Evolutionary conservation across 1,140 invertebrate species (phyloP), one percentile per base, ranked within the genome.

Genomic region (Notospermus geniculatus): DNA sequence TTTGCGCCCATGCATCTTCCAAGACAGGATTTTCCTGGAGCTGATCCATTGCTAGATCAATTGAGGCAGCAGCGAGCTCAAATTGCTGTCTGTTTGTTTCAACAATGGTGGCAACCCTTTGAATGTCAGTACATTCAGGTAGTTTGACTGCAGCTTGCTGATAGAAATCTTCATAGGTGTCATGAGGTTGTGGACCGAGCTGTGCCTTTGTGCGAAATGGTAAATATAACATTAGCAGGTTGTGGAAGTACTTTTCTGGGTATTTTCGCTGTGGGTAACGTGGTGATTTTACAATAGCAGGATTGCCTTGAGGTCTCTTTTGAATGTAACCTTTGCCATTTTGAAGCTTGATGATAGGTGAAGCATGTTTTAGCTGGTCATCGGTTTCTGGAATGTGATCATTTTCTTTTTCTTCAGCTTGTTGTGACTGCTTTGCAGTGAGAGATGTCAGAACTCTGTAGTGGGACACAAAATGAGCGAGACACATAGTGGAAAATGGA

Each of bases 401-500:
- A 45, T 43, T 54, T n/a, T 57, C 41, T 58, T 56, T n/a, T 11
- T 30, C 30, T 55, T 62, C 41, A 45, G 50, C 28, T 2, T 58
- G 22, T 55, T 65, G 27, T 32, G 46, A 46, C 23, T 36, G 32
- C 32, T 36, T 36, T 4, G 32, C 32, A 36, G 4, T 7, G 5
- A 4, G 4, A 4, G n/a, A 17, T 55, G 60, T 32, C 13, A 66
- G 22, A 32, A 63, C 54, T 23, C 61, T 50, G 43, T 57, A 66
- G 19, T 60, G 43, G 15, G 65, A 59, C 32, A 52, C 62, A 54
- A 66, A 66, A 39, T 29, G 43, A 19, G 61, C 65, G 11, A 63
- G n/a, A 59, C 65, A 67, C 59, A 66, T 59, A 11, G 41, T 27
- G 2, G 61, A 13, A 59, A 66, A 62, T n/a, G 30, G n/a, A 1